phyloP scores from a whole-genome alignment of 2,797 vertebrate genomes.

The Podargus strigoides region DNA sequence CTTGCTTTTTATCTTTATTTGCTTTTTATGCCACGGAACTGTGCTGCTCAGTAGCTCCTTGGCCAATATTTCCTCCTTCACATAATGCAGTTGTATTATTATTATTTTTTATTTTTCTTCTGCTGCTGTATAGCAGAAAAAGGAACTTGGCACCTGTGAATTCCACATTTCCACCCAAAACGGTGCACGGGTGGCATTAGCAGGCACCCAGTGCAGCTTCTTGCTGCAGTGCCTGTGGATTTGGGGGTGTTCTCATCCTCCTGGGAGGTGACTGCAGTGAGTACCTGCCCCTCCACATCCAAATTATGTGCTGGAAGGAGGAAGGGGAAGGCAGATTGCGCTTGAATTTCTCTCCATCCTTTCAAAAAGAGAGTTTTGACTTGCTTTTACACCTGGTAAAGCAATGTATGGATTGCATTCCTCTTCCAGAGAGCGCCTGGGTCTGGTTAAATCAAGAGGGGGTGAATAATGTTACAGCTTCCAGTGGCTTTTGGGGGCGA shows the following conservation, averaged over 20 bases:
- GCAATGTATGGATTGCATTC: accelerated
- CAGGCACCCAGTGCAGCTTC: neutral
- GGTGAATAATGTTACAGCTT: neutral
- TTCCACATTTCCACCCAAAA: neutral
- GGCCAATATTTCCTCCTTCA: neutral
- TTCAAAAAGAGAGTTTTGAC: neutral
- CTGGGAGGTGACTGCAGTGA: neutral
- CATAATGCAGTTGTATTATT: neutral
- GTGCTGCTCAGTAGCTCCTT: neutral
- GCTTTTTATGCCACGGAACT: neutral
- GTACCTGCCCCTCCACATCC: neutral
- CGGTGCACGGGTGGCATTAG: neutral
- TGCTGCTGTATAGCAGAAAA: neutral
- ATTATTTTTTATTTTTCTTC: neutral
- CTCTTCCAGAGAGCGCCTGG: neutral
- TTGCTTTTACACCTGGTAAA: neutral
- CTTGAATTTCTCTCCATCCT: neutral
- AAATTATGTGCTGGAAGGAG: neutral
- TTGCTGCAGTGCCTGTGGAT: neutral
- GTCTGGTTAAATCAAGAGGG: neutral
- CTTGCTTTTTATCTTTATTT: neutral
- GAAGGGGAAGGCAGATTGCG: neutral
- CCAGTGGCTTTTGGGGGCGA: neutral
- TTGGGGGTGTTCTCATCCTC: neutral
- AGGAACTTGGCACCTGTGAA: neutral